phyloP scores from a whole-genome alignment of 2,888 invertebrate species.

The Acrobasis suavella region DNA sequence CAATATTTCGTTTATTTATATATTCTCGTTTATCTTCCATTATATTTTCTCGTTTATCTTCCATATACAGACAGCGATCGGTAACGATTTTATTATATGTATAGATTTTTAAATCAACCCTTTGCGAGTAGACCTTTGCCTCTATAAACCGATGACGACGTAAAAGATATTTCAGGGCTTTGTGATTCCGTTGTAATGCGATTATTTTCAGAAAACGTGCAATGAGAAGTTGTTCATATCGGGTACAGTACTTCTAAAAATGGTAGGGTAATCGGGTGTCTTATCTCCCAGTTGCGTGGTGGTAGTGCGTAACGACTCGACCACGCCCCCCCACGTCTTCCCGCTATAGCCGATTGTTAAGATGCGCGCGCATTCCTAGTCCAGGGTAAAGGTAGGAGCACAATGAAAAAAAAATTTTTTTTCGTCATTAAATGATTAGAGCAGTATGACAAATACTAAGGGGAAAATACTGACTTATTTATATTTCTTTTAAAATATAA shows the following conservation, averaged over 20 bases:
- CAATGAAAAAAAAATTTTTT: constrained; percentile 42
- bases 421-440: background rate
- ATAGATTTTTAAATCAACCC: constrained; percentile 11
- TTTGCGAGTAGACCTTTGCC: constrained; percentile 8
- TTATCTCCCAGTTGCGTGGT: constrained; percentile 68
- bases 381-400: constrained; percentile 60
- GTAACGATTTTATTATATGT: no score
- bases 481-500: no score
- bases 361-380: constrained; percentile 76
- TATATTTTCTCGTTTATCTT: no score
- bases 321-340: constrained; percentile 75
- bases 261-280: constrained; percentile 46
- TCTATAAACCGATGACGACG: constrained; percentile 28
- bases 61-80: no score
- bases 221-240: constrained; percentile 25
- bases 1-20: no score
- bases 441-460: no score
- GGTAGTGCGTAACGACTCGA: constrained; percentile 68
- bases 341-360: constrained; percentile 48
- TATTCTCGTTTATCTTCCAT: no score
- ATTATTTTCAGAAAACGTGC: constrained; percentile 30
- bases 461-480: no score
- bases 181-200: constrained; percentile 33
- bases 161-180: constrained; percentile 27
- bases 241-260: constrained; percentile 33